Conservation (phyloP, 2,797 vertebrate genomes). For the Euphonia xanthogaster region DNA sequence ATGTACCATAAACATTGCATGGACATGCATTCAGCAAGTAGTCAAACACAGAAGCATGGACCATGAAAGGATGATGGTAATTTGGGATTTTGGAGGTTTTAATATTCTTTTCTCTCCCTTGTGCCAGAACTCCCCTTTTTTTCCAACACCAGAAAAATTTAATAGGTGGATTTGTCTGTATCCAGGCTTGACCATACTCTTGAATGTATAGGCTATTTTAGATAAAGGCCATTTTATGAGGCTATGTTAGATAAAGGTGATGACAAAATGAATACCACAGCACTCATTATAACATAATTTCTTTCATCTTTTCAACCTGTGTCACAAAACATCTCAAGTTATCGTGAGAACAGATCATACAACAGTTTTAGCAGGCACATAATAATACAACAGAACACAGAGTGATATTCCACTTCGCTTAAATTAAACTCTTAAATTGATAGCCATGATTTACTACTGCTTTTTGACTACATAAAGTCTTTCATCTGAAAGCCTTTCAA, state of each 20-base stretch:
- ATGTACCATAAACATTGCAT: background rate
- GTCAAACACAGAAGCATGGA: background rate
- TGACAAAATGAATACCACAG: background rate
- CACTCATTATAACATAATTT: background rate
- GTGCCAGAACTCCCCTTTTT: background rate
- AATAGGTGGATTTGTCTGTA: background rate
- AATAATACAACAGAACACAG: background rate
- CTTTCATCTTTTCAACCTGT: background rate
- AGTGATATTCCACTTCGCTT: background rate
- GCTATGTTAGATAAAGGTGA: background rate
- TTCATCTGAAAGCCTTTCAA: background rate
- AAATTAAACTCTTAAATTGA: background rate
- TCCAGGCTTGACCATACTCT: background rate
- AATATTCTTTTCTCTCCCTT: background rate
- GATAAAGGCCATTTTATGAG: background rate
- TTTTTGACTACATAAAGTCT: background rate
- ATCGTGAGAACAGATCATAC: background rate
- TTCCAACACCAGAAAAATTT: background rate
- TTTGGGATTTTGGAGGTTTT: rapidly evolving
- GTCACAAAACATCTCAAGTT: background rate
- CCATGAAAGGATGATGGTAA: background rate
- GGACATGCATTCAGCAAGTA: background rate
- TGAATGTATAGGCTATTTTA: background rate
- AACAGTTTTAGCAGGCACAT: background rate
- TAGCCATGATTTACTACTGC: background rate